phyloP scores from a whole-genome alignment of 2,797 vertebrate species.

The Gastrophryne carolinensis region DNA sequence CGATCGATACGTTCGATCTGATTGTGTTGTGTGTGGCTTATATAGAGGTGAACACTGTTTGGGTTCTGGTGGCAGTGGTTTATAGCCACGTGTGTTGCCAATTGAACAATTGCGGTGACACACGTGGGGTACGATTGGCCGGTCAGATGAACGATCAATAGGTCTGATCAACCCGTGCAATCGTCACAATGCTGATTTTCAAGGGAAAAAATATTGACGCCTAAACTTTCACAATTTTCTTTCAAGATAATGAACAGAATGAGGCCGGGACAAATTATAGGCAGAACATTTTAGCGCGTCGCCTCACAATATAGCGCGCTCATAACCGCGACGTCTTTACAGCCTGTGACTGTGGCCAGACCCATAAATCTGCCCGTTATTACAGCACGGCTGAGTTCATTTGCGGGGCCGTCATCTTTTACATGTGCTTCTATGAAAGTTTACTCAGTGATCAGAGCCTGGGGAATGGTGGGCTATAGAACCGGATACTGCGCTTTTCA shows the following conservation, averaged over 20 bases:
- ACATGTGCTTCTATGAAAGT: constrained; percentile 29
- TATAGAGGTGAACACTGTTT: too few relatives aligned
- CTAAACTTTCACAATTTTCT: background rate
- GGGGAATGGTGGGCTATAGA: constrained; percentile 24
- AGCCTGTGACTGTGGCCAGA: constrained; percentile 9
- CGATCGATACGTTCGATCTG: too few relatives aligned
- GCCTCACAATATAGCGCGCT: background rate
- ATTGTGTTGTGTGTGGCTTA: too few relatives aligned
- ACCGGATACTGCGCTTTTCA: constrained; percentile 21
- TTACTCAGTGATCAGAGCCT: constrained; percentile 40
- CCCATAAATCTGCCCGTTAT: constrained; percentile 15
- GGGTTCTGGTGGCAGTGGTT: too few relatives aligned
- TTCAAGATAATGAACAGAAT: background rate
- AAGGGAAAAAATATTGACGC: background rate
- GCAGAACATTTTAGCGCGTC: background rate
- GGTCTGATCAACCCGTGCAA: too few relatives aligned
- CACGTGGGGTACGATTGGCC: too few relatives aligned
- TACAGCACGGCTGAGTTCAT: background rate
- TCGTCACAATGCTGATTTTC: too few relatives aligned
- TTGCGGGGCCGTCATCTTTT: constrained; percentile 39
- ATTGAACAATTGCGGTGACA: too few relatives aligned
- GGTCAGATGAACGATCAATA: too few relatives aligned
- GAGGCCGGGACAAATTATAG: background rate
- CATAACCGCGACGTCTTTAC: background rate
- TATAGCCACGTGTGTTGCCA: too few relatives aligned